A percentile compares a stretch with the other conserved stretches of the same genome.
These are phyloP conservation scores for Marisa cornuarietis DNA, from an alignment of 1,140 invertebrate genomes.

Conservation along the genomic window DNA sequence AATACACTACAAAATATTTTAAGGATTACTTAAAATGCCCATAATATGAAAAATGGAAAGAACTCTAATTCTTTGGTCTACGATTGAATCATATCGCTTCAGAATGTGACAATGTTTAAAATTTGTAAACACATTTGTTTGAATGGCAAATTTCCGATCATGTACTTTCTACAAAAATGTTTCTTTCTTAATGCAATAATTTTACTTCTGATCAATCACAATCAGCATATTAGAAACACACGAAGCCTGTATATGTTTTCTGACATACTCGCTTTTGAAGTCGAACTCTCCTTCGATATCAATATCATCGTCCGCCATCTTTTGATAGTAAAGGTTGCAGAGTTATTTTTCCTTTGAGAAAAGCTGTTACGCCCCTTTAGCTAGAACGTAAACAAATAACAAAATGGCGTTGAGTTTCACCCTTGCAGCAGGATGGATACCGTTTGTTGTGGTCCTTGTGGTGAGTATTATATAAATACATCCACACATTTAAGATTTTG, in stretches of 20 bases:
- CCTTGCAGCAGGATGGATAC: conserved; percentile 61
- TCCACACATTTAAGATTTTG: no score
- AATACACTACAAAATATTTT: no score
- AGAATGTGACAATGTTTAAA: no score
- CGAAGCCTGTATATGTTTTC: not conserved
- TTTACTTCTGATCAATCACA: not conserved
- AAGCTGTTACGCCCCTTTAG: not conserved
- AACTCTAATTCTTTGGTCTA: no score
- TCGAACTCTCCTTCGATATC: conserved; percentile 66
- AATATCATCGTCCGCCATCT: conserved; percentile 64
- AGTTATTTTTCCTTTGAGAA: not conserved
- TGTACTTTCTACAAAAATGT: not conserved
- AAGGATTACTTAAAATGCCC: no score
- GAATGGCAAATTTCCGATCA: no score
- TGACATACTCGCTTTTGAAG: conserved; percentile 56
- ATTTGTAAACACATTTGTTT: no score
- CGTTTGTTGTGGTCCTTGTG: conserved; percentile 60
- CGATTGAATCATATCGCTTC: no score
- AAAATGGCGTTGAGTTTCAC: conserved; percentile 52
- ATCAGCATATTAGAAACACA: no score
- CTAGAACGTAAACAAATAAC: conserved; percentile 13
- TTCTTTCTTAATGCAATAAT: not conserved
- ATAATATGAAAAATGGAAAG: no score
- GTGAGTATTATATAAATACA: conserved; percentile 41
- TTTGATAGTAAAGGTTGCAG: conserved; percentile 28